Conservation (phyloP, 2,797 vertebrate genomes). For the Geotrypetes seraphini region DNA sequence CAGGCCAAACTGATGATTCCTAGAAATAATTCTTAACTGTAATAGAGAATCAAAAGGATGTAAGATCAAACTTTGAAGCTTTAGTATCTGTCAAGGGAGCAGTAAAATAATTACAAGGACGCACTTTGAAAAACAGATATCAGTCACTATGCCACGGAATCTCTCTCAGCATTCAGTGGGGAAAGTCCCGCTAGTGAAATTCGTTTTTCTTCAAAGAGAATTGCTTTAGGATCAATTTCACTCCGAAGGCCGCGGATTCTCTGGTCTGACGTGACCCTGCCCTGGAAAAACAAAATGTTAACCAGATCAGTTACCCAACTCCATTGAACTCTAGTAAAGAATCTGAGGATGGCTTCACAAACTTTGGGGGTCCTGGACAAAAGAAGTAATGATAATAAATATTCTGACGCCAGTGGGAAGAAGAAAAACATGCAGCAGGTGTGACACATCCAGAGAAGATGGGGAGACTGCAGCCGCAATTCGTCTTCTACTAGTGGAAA, state of each 20-base stretch:
- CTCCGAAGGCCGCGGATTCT: not conserved
- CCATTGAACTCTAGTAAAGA: constrained; percentile 1
- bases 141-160: constrained; percentile 3
- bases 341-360: too few relatives aligned
- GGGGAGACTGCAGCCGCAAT: too few relatives aligned
- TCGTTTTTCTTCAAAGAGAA: constrained; percentile 8
- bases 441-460: too few relatives aligned
- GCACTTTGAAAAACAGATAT: constrained; percentile 16
- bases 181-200: constrained; percentile 9
- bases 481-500: too few relatives aligned
- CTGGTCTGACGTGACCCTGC: constrained; percentile 4
- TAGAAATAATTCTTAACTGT: constrained; percentile 4
- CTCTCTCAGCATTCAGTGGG: constrained; percentile 2
- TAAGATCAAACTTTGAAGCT: not conserved
- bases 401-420: too few relatives aligned
- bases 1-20: not conserved
- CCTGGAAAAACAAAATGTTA: not conserved
- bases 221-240: not conserved
- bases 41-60: not conserved
- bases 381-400: too few relatives aligned
- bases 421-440: too few relatives aligned
- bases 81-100: not conserved
- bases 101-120: constrained; percentile 16
- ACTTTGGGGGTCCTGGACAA: too few relatives aligned
- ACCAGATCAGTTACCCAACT: not conserved